A percentile compares a stretch with the other conserved stretches of the same genome.
These are phyloP conservation scores for Oxyura jamaicensis DNA, from an alignment of 2,113 vertebrate species.

Conservation along the genomic window DNA sequence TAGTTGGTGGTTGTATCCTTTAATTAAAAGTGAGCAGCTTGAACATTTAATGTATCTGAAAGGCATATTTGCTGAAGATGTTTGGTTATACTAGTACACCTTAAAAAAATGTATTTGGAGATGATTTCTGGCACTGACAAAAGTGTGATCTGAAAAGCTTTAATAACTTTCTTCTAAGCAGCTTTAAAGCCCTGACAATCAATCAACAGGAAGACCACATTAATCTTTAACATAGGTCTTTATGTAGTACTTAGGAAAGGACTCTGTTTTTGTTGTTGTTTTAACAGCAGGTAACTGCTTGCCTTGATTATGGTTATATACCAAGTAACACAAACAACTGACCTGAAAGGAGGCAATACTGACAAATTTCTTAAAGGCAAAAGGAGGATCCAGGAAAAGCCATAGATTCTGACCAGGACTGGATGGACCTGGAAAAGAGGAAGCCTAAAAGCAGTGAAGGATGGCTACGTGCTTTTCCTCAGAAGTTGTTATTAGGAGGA, in stretches of 20 bases:
- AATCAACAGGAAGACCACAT: neutral
- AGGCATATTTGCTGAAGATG: rapidly evolving
- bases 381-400: too few relatives aligned
- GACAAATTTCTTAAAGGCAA: neutral
- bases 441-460: neutral
- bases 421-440: neutral
- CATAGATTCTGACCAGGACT: too few relatives aligned
- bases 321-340: neutral
- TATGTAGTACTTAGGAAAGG: neutral
- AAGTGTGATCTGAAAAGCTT: neutral
- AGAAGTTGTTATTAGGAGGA: neutral
- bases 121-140: neutral
- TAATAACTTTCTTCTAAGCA: neutral
- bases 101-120: neutral
- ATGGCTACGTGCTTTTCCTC: rapidly evolving
- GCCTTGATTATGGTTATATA: neutral
- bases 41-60: neutral
- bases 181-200: neutral
- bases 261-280: too few relatives aligned
- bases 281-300: neutral
- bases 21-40: neutral
- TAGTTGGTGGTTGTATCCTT: neutral
- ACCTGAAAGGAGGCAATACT: neutral
- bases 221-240: neutral
- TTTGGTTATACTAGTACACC: neutral